phyloP scores from a whole-genome alignment of 2,888 invertebrate genomes.

The Eupithecia centaureata region DNA sequence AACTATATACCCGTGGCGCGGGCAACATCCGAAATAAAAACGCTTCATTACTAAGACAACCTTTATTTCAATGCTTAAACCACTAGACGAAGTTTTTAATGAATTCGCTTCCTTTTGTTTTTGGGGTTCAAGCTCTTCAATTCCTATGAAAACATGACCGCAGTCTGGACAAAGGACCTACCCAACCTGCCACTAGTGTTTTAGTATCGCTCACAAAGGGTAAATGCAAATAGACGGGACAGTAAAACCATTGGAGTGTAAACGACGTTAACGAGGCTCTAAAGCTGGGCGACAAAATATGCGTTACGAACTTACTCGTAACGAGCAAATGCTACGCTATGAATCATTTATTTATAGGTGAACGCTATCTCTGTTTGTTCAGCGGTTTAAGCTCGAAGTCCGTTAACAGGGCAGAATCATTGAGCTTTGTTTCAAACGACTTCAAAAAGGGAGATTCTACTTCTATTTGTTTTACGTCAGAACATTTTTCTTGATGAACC shows the following conservation, averaged over 20 bases:
- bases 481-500: no score
- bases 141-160: constrained; percentile 10
- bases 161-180: constrained; percentile 12
- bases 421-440: neutral
- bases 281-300: constrained; percentile 39
- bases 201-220: constrained; percentile 40
- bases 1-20: no score
- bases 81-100: neutral
- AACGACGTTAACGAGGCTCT: constrained; percentile 44
- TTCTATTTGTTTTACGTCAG: no score
- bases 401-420: neutral
- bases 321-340: constrained; percentile 30
- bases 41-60: no score
- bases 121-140: neutral
- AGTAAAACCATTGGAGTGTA: constrained; percentile 44
- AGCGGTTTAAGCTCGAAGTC: neutral
- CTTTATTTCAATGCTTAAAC: no score
- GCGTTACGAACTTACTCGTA: constrained; percentile 26
- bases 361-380: constrained; percentile 17
- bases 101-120: neutral
- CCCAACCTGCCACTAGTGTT: constrained; percentile 25
- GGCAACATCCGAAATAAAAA: no score
- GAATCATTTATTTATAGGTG: constrained; percentile 28
- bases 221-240: constrained; percentile 42
- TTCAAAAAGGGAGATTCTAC: no score